A percentile compares a stretch with the other conserved stretches of the same genome.
phyloP scores from a whole-genome alignment of 2,888 invertebrate genomes.

The Cylindroiulus punctatus region DNA sequence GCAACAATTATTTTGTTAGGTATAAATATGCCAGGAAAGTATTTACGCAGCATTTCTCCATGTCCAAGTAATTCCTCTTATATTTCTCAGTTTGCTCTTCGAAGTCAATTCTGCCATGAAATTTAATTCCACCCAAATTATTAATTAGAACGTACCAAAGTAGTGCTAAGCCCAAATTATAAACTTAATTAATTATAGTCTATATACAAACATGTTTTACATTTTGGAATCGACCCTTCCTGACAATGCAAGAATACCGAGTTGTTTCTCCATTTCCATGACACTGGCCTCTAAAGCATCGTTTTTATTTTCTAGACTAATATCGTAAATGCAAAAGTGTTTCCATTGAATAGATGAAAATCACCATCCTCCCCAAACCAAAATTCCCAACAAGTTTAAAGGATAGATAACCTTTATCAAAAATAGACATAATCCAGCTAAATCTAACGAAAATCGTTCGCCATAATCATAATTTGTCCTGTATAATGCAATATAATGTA shows the following conservation, averaged over 20 bases:
- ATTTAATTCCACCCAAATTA: too few species aligned
- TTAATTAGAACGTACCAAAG: too few species aligned
- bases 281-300: neutral
- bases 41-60: neutral
- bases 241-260: neutral
- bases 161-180: too few species aligned
- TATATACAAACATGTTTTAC: neutral
- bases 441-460: neutral
- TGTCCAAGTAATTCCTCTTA: neutral
- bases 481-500: neutral
- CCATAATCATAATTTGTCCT: neutral
- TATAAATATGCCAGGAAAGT: neutral
- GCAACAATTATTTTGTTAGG: neutral
- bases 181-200: neutral
- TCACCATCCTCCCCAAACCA: too few species aligned
- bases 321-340: neutral
- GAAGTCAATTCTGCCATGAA: neutral
- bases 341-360: too few species aligned
- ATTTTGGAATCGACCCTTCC: neutral
- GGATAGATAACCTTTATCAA: too few species aligned
- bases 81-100: constrained; percentile 13
- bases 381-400: too few species aligned
- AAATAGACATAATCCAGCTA: too few species aligned
- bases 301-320: neutral
- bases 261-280: neutral